A percentile compares a stretch with the other conserved stretches of the same genome.
Evolutionary conservation across 2,797 vertebrate genomes (phyloP).

Genomic region (Oreortyx pictus): DNA sequence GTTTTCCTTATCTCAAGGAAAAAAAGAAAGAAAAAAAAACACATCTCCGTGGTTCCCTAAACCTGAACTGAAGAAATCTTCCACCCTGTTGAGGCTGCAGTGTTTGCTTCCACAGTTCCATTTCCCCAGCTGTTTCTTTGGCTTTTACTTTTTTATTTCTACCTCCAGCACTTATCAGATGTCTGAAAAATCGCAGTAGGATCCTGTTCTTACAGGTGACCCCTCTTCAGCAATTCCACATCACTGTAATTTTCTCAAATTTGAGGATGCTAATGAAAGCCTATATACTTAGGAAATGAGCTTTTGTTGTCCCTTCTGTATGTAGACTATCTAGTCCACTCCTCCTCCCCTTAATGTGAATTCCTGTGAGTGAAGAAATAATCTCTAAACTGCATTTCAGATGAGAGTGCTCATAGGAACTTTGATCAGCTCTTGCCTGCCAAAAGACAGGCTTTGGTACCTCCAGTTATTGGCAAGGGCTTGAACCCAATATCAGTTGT

Average conservation of each 20-base stretch:
- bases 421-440: conserved; percentile 17
- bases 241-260: neutral
- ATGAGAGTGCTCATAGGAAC: neutral
- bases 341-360: neutral
- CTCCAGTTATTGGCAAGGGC: neutral
- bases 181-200: neutral
- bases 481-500: conserved; percentile 15
- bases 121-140: neutral
- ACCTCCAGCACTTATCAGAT: neutral
- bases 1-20: neutral
- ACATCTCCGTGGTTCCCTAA: neutral
- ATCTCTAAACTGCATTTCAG: neutral
- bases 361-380: neutral
- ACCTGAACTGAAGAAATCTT: neutral
- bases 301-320: neutral
- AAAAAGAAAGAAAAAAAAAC: neutral
- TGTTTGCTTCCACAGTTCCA: neutral
- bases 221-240: neutral
- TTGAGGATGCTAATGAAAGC: accelerated
- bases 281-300: neutral
- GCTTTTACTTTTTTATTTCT: neutral
- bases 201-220: neutral
- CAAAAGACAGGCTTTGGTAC: neutral
- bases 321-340: neutral
- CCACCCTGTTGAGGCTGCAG: neutral